Percentiles rank a stretch among this genome's conserved stretches.
These are phyloP conservation scores for Heteromurus nitidus DNA, from an alignment of 2,888 invertebrate genomes.

Conservation along the genomic window DNA sequence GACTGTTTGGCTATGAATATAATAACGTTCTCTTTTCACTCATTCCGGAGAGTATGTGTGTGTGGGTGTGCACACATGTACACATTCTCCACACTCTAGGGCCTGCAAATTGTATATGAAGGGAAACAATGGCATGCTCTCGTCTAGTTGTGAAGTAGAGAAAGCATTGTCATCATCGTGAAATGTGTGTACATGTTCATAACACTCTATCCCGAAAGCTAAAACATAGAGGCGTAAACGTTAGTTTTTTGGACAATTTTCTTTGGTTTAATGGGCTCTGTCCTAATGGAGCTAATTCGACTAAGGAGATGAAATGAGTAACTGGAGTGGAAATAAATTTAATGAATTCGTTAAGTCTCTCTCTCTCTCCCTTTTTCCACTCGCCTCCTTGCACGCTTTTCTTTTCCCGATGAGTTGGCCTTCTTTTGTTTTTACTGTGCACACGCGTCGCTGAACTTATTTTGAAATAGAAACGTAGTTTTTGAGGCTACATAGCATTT, in stretches of 20 bases:
- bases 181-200: neutral
- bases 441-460: conserved; percentile 63
- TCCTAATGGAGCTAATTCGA: conserved; percentile 68
- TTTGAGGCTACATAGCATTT: conserved; percentile 44
- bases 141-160: neutral
- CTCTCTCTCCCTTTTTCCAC: conserved; percentile 39
- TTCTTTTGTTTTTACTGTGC: conserved; percentile 66
- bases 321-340: conserved; percentile 69
- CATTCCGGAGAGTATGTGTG: neutral
- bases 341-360: conserved; percentile 68
- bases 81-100: neutral
- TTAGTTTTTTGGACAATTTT: conserved; percentile 68
- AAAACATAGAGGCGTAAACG: conserved; percentile 60
- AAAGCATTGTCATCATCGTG: neutral
- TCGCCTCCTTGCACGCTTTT: conserved; percentile 37
- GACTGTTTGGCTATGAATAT: conserved; percentile 47
- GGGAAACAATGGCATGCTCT: conserved; percentile 9
- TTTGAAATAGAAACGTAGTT: conserved; percentile 62
- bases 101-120: conserved; percentile 11
- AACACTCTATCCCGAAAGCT: conserved; percentile 17
- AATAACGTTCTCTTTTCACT: conserved; percentile 28
- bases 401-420: conserved; percentile 53
- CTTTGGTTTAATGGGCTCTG: conserved; percentile 68
- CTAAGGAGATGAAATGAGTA: conserved; percentile 69
- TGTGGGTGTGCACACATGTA: neutral